These are phyloP conservation scores for Cassiopea xamachana DNA, from an alignment of 30 jellyfish, hydroid and myxozoan genomes.

Conservation along the genomic window DNA sequence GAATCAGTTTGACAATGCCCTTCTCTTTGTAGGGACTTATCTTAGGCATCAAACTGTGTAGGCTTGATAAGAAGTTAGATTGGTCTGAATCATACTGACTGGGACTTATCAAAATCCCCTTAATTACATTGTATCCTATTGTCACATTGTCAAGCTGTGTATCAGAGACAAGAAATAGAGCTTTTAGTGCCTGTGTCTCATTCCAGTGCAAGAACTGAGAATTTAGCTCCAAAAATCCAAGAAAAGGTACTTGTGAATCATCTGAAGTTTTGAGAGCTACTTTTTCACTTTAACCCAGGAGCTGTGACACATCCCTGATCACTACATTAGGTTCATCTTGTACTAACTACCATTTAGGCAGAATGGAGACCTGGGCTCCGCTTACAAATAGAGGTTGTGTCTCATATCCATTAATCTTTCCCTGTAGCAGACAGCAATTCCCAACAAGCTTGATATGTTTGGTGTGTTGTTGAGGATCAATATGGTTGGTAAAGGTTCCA, in stretches of 20 bases:
- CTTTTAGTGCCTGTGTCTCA: not conserved
- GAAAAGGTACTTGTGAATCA: constrained; percentile 9
- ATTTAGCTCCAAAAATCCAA: constrained; percentile 30
- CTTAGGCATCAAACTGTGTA: not conserved
- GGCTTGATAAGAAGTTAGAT: not conserved
- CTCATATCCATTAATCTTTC: constrained; percentile 6
- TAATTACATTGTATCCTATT: constrained; percentile 40
- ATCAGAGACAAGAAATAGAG: constrained; percentile 28
- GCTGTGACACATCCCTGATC: not conserved
- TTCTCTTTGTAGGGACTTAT: not conserved
- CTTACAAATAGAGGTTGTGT: constrained; percentile 37
- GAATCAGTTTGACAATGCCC: constrained; percentile 6
- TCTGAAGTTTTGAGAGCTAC: constrained; percentile 4
- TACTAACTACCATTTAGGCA: constrained; percentile 14
- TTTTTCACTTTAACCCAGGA: constrained; percentile 9
- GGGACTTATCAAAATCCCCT: constrained; percentile 8
- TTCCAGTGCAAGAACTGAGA: not conserved
- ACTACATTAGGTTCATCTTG: not conserved
- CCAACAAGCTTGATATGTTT: constrained; percentile 43
- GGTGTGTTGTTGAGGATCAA: constrained; percentile 12
- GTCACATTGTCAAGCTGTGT: not conserved
- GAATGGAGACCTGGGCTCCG: constrained; percentile 60
- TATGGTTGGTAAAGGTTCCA: constrained; percentile 19
- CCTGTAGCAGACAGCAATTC: constrained; percentile 4
- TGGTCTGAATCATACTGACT: not conserved